phyloP scores from a whole-genome alignment of 2,888 invertebrate genomes.

The Torymus tubicola region DNA sequence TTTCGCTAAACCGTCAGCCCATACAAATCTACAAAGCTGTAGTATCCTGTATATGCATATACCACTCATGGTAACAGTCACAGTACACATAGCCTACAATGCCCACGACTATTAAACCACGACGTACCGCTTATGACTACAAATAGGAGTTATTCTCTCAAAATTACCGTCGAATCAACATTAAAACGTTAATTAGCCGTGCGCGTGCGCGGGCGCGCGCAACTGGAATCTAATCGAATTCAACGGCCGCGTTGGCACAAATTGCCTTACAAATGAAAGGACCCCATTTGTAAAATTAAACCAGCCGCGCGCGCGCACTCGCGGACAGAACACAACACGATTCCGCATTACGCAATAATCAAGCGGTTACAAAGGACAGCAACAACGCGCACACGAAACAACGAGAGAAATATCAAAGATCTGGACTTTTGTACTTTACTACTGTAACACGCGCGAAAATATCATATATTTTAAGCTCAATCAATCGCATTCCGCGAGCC shows the following conservation, averaged over 20 bases:
- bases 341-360: background rate
- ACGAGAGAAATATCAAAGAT: too few species aligned
- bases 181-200: conserved; percentile 41
- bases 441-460: background rate
- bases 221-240: conserved; percentile 20
- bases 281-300: conserved; percentile 32
- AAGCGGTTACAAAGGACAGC: too few species aligned
- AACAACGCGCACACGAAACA: too few species aligned
- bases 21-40: too few species aligned
- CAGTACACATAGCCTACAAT: too few species aligned
- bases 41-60: too few species aligned
- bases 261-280: conserved; percentile 36
- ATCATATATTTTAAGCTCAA: too few species aligned
- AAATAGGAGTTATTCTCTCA: background rate
- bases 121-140: background rate
- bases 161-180: conserved; percentile 24
- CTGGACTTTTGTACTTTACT: background rate
- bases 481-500: background rate
- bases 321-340: too few species aligned
- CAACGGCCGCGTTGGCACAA: conserved; percentile 10
- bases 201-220: background rate
- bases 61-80: too few species aligned
- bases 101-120: too few species aligned
- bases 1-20: too few species aligned
- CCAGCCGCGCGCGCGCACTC: background rate